Evolutionary conservation across 2,888 invertebrate species (phyloP), one percentile per base, ranked within the genome.

Genomic region (Archips crataeganus): DNA sequence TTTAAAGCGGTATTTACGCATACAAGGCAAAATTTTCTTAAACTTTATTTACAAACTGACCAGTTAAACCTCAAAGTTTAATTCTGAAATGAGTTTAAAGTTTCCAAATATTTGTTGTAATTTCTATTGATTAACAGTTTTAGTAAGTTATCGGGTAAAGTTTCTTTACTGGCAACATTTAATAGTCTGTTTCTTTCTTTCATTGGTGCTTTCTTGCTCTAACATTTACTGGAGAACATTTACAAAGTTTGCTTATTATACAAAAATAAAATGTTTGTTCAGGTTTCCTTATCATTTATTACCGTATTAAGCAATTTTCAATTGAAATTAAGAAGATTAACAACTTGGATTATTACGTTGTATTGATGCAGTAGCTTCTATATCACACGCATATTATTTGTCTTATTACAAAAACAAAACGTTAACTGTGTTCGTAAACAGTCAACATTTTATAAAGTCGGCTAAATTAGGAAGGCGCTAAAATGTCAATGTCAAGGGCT

Each of bases 101-200:
- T 45, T 45, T 45, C 11, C 11, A 45, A 49, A 8, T 6, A 2
- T n/a, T n/a, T 51, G 6, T 51, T n/a, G 4, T 51, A 6, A 51
- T n/a, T n/a, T 1, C n/a, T n/a, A 2, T 49, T 4, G n/a, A n/a
- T 49, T 49, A 6, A 32, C 2, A 34, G 8, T 51, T 65, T 65
- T 36, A n/a, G 8, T 36, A 15, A 1, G 49, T 23, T 54, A 42
- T n/a, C 34, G 65, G 61, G 60, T 6, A 70, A 70, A 47, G 13
- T 54, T 47, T 3, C n/a, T 54, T 54, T 32, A 34, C 47, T 61
- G 70, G 70, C 42, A 13, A 54, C 70, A 74, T 74, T 74, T n/a
- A 23, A 8, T 60, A 10, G 32, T 47, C 51, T n/a, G 3, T 65
- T 42, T 70, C 70, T 45, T 54, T 60, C 32, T 47, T 54, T 65